Evolutionary conservation across 2,113 vertebrate genomes (phyloP).

Genomic region (Erpornis zantholeuca): DNA sequence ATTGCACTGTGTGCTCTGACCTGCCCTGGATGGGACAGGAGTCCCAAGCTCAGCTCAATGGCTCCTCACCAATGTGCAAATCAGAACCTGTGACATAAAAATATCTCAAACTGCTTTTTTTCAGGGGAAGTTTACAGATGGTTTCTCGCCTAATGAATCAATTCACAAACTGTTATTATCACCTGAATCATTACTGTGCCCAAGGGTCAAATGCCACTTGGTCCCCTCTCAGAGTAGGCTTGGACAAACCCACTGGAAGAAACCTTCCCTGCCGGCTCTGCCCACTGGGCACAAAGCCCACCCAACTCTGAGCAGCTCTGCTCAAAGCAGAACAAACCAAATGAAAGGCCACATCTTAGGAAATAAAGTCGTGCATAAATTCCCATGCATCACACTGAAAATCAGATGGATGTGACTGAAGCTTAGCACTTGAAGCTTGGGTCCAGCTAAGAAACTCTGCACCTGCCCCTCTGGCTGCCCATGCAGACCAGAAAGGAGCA

Average conservation of each 20-base stretch:
- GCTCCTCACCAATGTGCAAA: accelerated
- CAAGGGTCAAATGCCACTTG: neutral
- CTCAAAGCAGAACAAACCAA: neutral
- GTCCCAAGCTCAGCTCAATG: accelerated
- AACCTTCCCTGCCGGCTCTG: neutral
- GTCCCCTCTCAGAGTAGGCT: neutral
- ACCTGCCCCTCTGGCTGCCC: neutral
- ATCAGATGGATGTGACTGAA: neutral
- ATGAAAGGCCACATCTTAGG: neutral
- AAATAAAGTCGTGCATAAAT: neutral
- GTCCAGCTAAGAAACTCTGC: neutral
- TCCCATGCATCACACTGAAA: neutral
- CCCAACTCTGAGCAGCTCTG: accelerated
- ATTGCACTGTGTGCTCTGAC: neutral
- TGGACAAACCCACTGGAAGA: neutral
- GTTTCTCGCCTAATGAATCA: neutral
- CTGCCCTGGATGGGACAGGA: neutral
- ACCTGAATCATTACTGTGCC: neutral
- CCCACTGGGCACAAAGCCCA: neutral
- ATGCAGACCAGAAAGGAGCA: neutral
- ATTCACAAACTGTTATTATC: neutral
- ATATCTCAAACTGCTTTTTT: neutral
- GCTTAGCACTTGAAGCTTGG: neutral
- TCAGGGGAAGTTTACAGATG: neutral
- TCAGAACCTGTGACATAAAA: neutral